These are phyloP conservation scores for Batillaria attramentaria DNA, from an alignment of 1,140 invertebrate species.

Conservation along the genomic window DNA sequence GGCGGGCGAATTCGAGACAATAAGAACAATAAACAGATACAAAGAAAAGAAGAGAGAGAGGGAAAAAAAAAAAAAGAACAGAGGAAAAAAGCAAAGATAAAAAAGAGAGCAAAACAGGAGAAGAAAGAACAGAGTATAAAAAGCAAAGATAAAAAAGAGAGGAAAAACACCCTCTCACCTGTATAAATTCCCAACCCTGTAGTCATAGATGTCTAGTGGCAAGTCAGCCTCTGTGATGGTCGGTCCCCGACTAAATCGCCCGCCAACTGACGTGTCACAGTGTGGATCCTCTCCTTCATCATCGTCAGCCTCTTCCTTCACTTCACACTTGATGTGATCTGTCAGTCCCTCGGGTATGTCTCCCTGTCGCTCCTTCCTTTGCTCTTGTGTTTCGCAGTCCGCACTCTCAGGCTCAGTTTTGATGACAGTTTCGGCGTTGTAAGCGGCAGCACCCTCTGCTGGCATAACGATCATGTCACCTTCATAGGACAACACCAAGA, in stretches of 20 bases:
- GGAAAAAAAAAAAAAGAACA: not conserved
- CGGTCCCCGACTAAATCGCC: too few relatives aligned
- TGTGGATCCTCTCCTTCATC: too few relatives aligned
- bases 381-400: too few relatives aligned
- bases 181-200: not conserved
- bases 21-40: not conserved
- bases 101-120: not conserved
- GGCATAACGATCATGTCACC: not conserved
- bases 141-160: not conserved
- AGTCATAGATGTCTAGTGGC: not conserved
- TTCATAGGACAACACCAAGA: slow-evolving; percentile 4
- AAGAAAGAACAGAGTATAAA: not conserved
- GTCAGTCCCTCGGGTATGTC: too few relatives aligned
- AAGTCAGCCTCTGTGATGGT: not conserved
- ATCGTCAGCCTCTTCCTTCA: too few relatives aligned
- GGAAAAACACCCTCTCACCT: not conserved
- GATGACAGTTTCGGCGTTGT: too few relatives aligned
- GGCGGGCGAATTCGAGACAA: not conserved
- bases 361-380: too few relatives aligned
- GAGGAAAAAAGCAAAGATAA: not conserved
- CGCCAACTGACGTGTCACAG: too few relatives aligned
- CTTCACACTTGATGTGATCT: too few relatives aligned
- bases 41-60: not conserved
- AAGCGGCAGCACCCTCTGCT: not conserved
- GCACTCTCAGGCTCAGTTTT: too few relatives aligned